These are phyloP conservation scores for Cacatua alba DNA, from an alignment of 2,113 vertebrate species.

Conservation along the genomic window DNA sequence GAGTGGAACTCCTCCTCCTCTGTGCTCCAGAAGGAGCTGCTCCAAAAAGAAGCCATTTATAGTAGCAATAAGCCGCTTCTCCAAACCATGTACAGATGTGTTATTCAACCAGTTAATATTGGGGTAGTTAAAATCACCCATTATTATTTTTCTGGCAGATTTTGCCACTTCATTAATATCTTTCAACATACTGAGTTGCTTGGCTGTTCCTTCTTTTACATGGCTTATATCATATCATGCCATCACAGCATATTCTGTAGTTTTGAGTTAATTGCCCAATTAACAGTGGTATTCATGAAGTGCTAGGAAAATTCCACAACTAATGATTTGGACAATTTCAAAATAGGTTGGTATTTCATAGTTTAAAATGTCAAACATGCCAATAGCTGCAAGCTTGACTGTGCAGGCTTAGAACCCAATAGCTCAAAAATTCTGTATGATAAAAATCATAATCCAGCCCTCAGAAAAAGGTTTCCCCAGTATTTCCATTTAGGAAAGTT, in stretches of 20 bases:
- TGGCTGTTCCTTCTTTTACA: slow-evolving; percentile 81
- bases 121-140: slow-evolving; percentile 78
- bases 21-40: slow-evolving; percentile 69
- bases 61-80: slow-evolving; percentile 74
- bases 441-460: slow-evolving; percentile 31
- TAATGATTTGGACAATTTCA: slow-evolving; percentile 81
- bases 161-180: slow-evolving; percentile 78
- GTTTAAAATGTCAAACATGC: slow-evolving; percentile 81
- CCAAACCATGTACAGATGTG: slow-evolving; percentile 77
- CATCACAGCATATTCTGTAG: slow-evolving; percentile 81
- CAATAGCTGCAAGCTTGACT: slow-evolving; percentile 75
- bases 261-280: slow-evolving; percentile 85
- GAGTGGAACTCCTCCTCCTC: slow-evolving; percentile 69
- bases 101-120: slow-evolving; percentile 77
- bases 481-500: not conserved
- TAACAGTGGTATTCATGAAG: slow-evolving; percentile 84
- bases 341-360: slow-evolving; percentile 84
- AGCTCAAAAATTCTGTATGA: not conserved
- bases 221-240: slow-evolving; percentile 80
- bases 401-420: slow-evolving; percentile 67
- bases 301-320: slow-evolving; percentile 79
- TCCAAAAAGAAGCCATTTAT: slow-evolving; percentile 75
- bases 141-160: slow-evolving; percentile 76
- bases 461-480: not conserved
- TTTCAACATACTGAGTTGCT: slow-evolving; percentile 74